Percentiles rank a stretch among this genome's conserved stretches.
Conservation (phyloP, 2,888 invertebrate genomes). For the Aproaerema taeniolella region DNA sequence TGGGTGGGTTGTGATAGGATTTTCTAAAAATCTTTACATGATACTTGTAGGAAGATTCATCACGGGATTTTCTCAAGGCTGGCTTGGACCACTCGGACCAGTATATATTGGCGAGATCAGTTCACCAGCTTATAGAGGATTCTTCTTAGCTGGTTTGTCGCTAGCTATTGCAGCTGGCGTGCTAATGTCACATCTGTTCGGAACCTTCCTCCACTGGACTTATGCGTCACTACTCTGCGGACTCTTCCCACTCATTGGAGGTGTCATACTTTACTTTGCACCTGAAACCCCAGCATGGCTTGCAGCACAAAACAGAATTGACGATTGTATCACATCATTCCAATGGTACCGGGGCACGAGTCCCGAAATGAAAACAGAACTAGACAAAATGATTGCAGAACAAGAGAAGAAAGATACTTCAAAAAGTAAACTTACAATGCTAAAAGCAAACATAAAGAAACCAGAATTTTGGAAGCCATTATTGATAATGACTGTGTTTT, state of each 20-base stretch:
- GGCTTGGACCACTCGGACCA: constrained; percentile 74
- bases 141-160: constrained; percentile 79
- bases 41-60: constrained; percentile 76
- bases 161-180: constrained; percentile 81
- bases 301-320: constrained; percentile 74
- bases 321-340: constrained; percentile 77
- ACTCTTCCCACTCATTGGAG: constrained; percentile 69
- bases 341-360: constrained; percentile 79
- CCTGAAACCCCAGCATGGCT: constrained; percentile 85
- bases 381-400: constrained; percentile 66
- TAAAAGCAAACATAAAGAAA: constrained; percentile 58
- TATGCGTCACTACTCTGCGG: constrained; percentile 75
- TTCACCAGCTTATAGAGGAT: constrained; percentile 79
- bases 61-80: constrained; percentile 76
- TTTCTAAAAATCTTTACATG: constrained; percentile 60
- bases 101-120: constrained; percentile 79
- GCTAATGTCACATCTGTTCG: constrained; percentile 80
- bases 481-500: constrained; percentile 79
- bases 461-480: constrained; percentile 80
- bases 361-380: constrained; percentile 61
- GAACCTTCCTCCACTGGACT: constrained; percentile 80
- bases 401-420: constrained; percentile 44
- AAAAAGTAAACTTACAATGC: constrained; percentile 46
- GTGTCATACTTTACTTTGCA: constrained; percentile 73
- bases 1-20: constrained; percentile 78